Conservation (phyloP, 2,888 invertebrate genomes). For the Blera fallax region DNA sequence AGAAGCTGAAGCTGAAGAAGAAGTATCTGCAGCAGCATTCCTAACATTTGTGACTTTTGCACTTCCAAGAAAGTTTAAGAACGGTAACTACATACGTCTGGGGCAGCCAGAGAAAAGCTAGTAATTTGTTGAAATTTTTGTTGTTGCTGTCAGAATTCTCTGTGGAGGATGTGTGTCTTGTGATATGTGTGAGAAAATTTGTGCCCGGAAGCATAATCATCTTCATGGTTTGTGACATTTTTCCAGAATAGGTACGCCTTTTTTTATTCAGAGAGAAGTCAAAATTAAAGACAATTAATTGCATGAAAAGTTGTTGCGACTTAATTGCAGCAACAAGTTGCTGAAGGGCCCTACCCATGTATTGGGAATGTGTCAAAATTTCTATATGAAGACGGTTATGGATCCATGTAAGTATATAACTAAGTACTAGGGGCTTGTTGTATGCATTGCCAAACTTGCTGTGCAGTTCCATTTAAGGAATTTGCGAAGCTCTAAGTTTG, state of each 20-base stretch:
- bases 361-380: too few species aligned
- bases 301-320: background rate
- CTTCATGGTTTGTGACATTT: background rate
- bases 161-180: constrained; percentile 61
- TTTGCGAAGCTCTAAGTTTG: too few species aligned
- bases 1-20: constrained; percentile 23
- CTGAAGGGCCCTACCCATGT: background rate
- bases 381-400: too few species aligned
- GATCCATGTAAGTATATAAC: too few species aligned
- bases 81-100: constrained; percentile 58
- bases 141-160: constrained; percentile 12
- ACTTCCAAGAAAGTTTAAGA: constrained; percentile 65
- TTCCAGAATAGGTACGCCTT: too few species aligned
- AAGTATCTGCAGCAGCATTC: constrained; percentile 42
- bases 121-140: constrained; percentile 60
- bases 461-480: too few species aligned
- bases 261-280: background rate
- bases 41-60: constrained; percentile 66
- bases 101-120: constrained; percentile 39
- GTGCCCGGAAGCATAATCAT: constrained; percentile 13
- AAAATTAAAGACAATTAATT: background rate
- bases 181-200: constrained; percentile 39
- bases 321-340: constrained; percentile 15
- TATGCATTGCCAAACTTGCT: too few species aligned
- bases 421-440: too few species aligned